Percentiles rank a stretch among this genome's conserved stretches.
Conservation (phyloP, 30 jellyfish, hydroid and myxozoan species). For the Morbakka virulenta region DNA sequence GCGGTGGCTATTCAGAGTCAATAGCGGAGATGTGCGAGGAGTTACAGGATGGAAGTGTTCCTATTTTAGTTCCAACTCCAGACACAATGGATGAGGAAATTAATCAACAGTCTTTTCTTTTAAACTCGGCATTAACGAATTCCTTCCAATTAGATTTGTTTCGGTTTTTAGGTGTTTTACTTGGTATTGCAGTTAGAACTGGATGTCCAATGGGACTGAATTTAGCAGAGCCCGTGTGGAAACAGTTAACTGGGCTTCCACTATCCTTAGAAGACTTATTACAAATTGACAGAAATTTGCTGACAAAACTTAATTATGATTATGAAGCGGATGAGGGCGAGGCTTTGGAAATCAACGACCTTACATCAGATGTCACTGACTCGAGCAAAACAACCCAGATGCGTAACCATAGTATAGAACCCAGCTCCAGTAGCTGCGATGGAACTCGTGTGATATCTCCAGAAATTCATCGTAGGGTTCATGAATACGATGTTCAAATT, state of each 20-base stretch:
- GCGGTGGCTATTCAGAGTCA: slow-evolving; percentile 95
- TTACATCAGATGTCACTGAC: slow-evolving; percentile 59
- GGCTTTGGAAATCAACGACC: slow-evolving; percentile 41
- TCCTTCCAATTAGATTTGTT: slow-evolving; percentile 60
- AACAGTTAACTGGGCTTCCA: slow-evolving; percentile 61
- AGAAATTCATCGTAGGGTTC: slow-evolving; percentile 48
- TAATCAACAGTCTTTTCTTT: slow-evolving; percentile 40
- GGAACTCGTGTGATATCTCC: slow-evolving; percentile 30
- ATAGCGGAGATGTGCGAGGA: slow-evolving; percentile 94
- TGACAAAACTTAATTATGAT: slow-evolving; percentile 44
- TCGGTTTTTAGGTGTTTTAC: slow-evolving; percentile 65
- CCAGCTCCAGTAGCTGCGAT: slow-evolving; percentile 45
- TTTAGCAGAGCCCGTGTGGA: slow-evolving; percentile 93
- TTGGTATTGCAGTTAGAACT: slow-evolving; percentile 81
- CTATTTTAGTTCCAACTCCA: slow-evolving; percentile 74
- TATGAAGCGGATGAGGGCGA: slow-evolving; percentile 41
- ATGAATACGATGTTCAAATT: slow-evolving; percentile 70
- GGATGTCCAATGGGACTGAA: slow-evolving; percentile 84
- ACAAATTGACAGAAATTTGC: slow-evolving; percentile 75
- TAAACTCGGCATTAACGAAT: slow-evolving; percentile 54
- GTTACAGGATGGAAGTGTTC: slow-evolving; percentile 74
- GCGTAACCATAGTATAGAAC: slow-evolving; percentile 37
- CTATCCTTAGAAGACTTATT: slow-evolving; percentile 65
- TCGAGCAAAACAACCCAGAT: slow-evolving; percentile 42
- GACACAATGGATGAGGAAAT: slow-evolving; percentile 76